phyloP scores from a whole-genome alignment of 1,140 invertebrate species.

The Pollicipes pollicipes region DNA sequence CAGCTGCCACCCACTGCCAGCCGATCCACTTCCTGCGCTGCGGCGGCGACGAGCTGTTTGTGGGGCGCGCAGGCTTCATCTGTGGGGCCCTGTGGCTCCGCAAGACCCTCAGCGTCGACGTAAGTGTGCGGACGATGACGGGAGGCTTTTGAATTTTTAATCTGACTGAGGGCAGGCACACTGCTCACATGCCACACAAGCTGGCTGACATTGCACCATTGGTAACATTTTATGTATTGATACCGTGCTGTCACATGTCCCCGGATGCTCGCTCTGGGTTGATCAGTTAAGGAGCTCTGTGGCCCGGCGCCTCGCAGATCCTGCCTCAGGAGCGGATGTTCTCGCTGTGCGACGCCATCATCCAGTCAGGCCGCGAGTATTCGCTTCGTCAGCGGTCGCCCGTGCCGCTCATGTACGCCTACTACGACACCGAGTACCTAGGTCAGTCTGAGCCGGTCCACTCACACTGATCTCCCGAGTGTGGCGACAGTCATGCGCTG shows the following conservation, averaged over 20 bases:
- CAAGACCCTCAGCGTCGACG: constrained; percentile 33
- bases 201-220: no score
- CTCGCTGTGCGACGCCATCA: constrained; percentile 44
- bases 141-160: background rate
- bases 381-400: constrained; percentile 35
- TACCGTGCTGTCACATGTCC: no score
- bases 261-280: no score
- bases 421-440: constrained; percentile 67
- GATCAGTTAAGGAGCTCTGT: no score
- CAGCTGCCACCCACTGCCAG: constrained; percentile 23
- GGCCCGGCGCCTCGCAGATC: no score
- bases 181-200: background rate
- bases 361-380: constrained; percentile 50
- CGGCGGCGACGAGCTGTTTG: constrained; percentile 66
- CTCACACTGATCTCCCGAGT: no score
- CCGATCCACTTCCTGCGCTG: constrained; percentile 42
- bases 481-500: no score
- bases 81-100: constrained; percentile 53
- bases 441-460: constrained; percentile 24
- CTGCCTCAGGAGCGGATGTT: constrained; percentile 22
- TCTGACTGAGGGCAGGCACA: background rate
- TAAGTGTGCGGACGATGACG: constrained; percentile 10
- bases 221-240: no score
- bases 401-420: constrained; percentile 63
- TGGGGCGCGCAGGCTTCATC: constrained; percentile 60